phyloP scores from a whole-genome alignment of 2,797 vertebrate genomes.

The Periparus ater region DNA sequence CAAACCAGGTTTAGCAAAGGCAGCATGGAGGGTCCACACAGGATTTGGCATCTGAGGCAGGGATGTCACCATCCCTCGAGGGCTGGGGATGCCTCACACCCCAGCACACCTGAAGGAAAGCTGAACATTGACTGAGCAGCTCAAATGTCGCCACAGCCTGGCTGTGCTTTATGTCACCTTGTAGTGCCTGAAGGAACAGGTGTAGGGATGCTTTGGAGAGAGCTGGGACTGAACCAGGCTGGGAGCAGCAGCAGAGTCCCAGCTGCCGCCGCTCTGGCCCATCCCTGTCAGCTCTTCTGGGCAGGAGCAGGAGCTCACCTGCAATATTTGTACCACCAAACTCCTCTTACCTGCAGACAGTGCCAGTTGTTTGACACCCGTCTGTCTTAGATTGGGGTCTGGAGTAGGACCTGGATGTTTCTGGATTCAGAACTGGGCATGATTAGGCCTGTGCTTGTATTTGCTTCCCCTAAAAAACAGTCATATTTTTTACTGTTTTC shows the following conservation, averaged over 20 bases:
- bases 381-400: background rate
- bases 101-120: background rate
- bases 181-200: background rate
- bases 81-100: background rate
- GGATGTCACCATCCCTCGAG: background rate
- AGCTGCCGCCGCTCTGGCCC: background rate
- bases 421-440: background rate
- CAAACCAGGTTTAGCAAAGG: background rate
- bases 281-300: background rate
- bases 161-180: background rate
- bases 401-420: background rate
- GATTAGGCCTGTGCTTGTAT: background rate
- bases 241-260: background rate
- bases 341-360: background rate
- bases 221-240: background rate
- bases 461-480: background rate
- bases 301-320: background rate
- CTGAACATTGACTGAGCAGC: background rate
- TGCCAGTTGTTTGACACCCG: background rate
- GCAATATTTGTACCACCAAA: background rate
- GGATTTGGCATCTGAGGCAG: background rate
- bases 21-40: rapidly evolving
- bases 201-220: background rate
- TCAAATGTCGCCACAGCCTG: rapidly evolving
- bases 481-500: background rate